phyloP scores from a whole-genome alignment of 64 coral and sea anemone genomes.

The Pocillopora verrucosa region DNA sequence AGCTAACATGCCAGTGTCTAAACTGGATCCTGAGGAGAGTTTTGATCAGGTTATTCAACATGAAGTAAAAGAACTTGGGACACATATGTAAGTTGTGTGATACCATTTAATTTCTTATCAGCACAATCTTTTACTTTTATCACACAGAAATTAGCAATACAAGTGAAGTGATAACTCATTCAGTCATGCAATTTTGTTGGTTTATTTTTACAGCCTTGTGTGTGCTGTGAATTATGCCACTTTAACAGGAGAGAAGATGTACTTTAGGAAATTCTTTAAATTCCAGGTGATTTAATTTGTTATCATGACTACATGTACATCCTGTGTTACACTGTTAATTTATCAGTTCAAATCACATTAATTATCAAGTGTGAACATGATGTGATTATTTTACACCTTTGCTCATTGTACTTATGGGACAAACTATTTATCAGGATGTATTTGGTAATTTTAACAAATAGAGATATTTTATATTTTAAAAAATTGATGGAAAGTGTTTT shows the following conservation, averaged over 20 bases:
- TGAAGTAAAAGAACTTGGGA: conserved; percentile 98
- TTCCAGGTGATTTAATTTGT: conserved; percentile 78
- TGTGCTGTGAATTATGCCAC: conserved; percentile 96
- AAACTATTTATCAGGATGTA: too few relatives aligned
- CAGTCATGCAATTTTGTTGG: background rate
- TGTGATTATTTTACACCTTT: too few relatives aligned
- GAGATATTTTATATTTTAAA: too few relatives aligned
- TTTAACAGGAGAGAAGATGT: conserved; percentile 87
- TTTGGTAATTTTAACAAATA: too few relatives aligned
- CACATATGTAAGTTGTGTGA: conserved; percentile 70
- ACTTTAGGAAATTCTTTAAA: conserved; percentile 98
- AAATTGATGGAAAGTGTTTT: too few relatives aligned
- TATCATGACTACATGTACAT: background rate
- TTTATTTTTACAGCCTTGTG: conserved; percentile 64
- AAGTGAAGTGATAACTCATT: background rate
- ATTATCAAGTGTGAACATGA: too few relatives aligned
- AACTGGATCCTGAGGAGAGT: conserved; percentile 91
- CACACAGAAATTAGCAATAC: background rate
- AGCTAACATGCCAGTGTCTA: conserved; percentile 95
- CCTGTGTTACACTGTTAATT: background rate
- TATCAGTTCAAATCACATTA: too few relatives aligned
- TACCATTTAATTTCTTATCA: too few relatives aligned
- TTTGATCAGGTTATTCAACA: conserved; percentile 99
- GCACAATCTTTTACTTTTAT: background rate
- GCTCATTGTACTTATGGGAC: too few relatives aligned